These are phyloP conservation scores for Gonocerus acuteangulatus DNA, from an alignment of 2,888 invertebrate genomes.

Conservation along the genomic window DNA sequence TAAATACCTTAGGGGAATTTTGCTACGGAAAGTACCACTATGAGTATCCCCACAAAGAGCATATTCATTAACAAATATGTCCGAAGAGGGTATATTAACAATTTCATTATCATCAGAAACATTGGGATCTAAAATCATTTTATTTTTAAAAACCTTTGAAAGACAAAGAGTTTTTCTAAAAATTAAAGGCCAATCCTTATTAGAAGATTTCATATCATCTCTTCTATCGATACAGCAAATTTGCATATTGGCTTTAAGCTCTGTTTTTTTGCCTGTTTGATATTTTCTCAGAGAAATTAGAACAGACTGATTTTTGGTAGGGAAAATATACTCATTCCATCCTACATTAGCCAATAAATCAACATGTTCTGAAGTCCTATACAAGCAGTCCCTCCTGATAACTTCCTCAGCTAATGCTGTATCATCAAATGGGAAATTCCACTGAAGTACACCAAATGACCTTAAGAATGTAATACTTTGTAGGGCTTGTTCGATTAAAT, in stretches of 20 bases:
- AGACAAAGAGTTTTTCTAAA: conserved; percentile 21
- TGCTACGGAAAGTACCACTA: too few relatives aligned
- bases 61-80: too few relatives aligned
- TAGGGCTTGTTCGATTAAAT: conserved; percentile 7
- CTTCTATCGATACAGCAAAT: conserved; percentile 20
- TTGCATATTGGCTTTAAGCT: not conserved
- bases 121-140: too few relatives aligned
- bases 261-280: not conserved
- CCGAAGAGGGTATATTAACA: too few relatives aligned
- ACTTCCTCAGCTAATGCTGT: not conserved
- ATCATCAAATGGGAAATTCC: conserved; percentile 9
- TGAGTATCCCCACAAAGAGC: too few relatives aligned
- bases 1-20: too few relatives aligned
- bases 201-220: conserved; percentile 9
- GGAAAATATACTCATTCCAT: conserved; percentile 18
- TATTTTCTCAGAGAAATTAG: not conserved
- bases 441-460: conserved; percentile 17
- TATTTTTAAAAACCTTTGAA: not conserved
- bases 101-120: too few relatives aligned
- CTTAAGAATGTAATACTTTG: not conserved
- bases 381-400: conserved; percentile 9
- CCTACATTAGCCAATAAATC: not conserved
- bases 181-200: conserved; percentile 9
- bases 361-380: not conserved
- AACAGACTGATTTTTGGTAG: not conserved